Evolutionary conservation across 2,797 vertebrate species (phyloP).

Genomic region (Acestrorhynchus altus): DNA sequence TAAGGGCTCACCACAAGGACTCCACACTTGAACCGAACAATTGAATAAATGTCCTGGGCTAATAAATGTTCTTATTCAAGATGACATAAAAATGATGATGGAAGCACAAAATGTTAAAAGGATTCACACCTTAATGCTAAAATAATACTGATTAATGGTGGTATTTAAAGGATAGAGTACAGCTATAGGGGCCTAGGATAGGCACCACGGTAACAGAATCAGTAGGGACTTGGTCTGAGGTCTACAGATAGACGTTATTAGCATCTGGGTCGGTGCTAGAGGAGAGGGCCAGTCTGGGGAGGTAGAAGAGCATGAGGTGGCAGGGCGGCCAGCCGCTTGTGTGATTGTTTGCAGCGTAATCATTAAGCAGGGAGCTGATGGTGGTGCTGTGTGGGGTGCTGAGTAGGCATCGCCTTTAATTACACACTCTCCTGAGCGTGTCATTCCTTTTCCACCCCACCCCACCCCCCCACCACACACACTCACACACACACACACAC

Average conservation of each 20-base stretch:
- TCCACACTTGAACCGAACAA: no score
- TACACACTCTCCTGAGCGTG: constrained; percentile 64
- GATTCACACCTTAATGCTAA: no score
- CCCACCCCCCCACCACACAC: no score
- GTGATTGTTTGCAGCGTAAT: constrained; percentile 55
- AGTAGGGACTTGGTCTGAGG: not conserved
- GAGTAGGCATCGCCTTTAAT: constrained; percentile 62
- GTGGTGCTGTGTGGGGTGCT: constrained; percentile 55
- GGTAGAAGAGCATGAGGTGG: not conserved
- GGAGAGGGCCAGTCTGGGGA: not conserved
- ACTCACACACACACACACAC: not conserved
- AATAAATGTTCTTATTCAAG: no score
- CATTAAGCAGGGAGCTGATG: constrained; percentile 55
- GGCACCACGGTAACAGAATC: no score
- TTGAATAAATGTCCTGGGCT: no score
- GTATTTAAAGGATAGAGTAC: no score
- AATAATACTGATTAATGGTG: no score
- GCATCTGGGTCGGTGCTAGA: constrained; percentile 19
- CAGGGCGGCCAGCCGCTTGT: not conserved
- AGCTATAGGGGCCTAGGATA: no score
- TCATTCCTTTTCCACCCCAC: constrained; percentile 48
- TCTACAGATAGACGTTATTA: not conserved
- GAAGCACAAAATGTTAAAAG: no score
- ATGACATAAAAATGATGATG: no score
- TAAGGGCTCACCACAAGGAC: no score